Base-by-base conservation (phyloP, 2,797 vertebrate species). In the Sebastes minor region DNA sequence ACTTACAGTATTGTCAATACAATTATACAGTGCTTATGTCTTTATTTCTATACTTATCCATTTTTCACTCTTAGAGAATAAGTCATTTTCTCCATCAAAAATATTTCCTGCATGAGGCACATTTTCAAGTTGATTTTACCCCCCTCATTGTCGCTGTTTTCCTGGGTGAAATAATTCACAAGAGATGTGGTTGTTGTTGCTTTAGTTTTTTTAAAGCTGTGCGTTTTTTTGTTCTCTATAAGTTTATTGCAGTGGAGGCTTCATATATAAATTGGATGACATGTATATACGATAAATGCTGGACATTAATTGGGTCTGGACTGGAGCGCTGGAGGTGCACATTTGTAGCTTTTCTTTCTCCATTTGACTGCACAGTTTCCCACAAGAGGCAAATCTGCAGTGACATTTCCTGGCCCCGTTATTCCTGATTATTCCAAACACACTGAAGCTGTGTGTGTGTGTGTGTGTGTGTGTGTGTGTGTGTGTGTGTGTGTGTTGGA, bases 381-480 rank as follows among this genome's bases (percentile, higher is more conserved):
- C 89, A 92, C 86, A 84, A 88, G 91, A 91, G 88, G 81, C 88
- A 91, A 90, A 91, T 91, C 71, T 86, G 85, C 90, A 79, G 82
- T 93, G 92, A 93, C 92, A 92, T 91, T 91, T 84, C 88, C 89
- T 90, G 89, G 89, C 83, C 88, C 90, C 82, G 88, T 90, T 92
- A 91, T 89, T 90, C 89, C 87, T 82, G 84, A 92, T 92, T 86
- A 88, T 85, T 88, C 88, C 69, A 81, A 80, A 86, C 71, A 82
- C 78, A 10, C 57, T 55, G 65, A 13, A n/a, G 62, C 82, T 10
- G 55, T 65, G 62, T 59, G 59, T 35, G 56, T 53, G 56, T 9
- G 62, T 65, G 59, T 61, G 28, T 33, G 56, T 10, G 62, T 59
- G 59, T 52, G 56, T 49, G 42, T 49, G 16, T 49, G 42, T 49